Evolutionary conservation across 2,797 vertebrate genomes (phyloP).

Genomic region (Eulemur coronatus): DNA sequence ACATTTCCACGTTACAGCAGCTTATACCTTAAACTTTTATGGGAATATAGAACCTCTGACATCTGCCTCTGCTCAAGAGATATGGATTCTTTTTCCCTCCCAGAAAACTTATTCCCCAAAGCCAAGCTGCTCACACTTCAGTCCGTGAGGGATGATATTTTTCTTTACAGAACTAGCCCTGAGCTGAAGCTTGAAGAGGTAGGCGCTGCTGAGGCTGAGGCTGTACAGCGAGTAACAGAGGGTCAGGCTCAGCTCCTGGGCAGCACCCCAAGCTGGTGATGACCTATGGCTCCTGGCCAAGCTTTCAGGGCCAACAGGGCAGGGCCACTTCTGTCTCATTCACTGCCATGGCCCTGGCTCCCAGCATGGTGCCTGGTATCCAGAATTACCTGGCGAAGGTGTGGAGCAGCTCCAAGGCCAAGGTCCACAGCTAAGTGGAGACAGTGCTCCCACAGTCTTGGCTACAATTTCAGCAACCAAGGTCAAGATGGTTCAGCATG

Average conservation of each 20-base stretch:
- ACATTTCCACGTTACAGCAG: rapidly evolving
- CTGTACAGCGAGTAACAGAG: rapidly evolving
- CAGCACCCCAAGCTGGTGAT: rapidly evolving
- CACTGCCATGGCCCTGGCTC: background rate
- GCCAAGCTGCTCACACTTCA: rapidly evolving
- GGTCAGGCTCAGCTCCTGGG: background rate
- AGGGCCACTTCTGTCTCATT: too few relatives aligned
- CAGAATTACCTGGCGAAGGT: rapidly evolving
- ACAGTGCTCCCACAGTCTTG: background rate
- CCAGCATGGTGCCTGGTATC: background rate
- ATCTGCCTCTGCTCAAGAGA: background rate
- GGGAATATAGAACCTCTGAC: rapidly evolving
- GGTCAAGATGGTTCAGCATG: background rate
- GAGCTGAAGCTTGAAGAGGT: background rate
- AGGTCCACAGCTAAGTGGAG: background rate
- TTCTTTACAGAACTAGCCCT: background rate
- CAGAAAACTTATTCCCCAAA: too few relatives aligned
- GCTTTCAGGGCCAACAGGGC: rapidly evolving
- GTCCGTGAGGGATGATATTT: rapidly evolving
- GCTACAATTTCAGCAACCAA: background rate
- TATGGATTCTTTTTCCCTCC: rapidly evolving
- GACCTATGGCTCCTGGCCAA: rapidly evolving
- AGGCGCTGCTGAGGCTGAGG: rapidly evolving
- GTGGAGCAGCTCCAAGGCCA: background rate
- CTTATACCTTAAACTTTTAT: rapidly evolving